phyloP scores from a whole-genome alignment of 2,797 vertebrate species.

The Sitta carolinensis region DNA sequence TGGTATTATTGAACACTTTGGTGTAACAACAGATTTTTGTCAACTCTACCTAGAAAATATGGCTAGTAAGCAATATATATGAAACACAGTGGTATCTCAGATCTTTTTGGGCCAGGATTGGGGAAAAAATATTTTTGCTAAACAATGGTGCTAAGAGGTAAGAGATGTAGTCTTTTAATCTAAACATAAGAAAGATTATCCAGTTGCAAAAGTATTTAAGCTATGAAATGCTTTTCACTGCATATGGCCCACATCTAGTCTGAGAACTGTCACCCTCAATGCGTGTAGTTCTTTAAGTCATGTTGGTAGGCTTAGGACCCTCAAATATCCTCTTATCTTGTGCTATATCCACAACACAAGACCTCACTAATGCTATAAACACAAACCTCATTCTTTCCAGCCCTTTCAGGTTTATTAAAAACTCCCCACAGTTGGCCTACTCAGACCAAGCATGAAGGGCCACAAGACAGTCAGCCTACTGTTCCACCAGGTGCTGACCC shows the following conservation, averaged over 20 bases:
- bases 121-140: background rate
- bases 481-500: background rate
- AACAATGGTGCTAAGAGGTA: background rate
- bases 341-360: background rate
- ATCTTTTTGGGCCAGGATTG: background rate
- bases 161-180: background rate
- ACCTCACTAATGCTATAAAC: background rate
- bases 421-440: background rate
- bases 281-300: background rate
- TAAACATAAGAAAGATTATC: background rate
- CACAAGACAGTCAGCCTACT: background rate
- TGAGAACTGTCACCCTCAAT: background rate
- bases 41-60: background rate
- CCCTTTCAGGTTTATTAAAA: background rate
- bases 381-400: background rate
- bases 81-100: background rate
- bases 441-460: background rate
- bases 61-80: background rate
- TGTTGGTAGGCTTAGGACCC: background rate
- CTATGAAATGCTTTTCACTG: background rate
- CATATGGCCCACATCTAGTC: background rate
- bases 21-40: background rate
- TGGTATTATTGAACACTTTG: accelerated
- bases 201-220: background rate
- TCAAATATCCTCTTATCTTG: background rate